Evolutionary conservation across 2,797 vertebrate species (phyloP).

Genomic region (Liasis olivaceus): DNA sequence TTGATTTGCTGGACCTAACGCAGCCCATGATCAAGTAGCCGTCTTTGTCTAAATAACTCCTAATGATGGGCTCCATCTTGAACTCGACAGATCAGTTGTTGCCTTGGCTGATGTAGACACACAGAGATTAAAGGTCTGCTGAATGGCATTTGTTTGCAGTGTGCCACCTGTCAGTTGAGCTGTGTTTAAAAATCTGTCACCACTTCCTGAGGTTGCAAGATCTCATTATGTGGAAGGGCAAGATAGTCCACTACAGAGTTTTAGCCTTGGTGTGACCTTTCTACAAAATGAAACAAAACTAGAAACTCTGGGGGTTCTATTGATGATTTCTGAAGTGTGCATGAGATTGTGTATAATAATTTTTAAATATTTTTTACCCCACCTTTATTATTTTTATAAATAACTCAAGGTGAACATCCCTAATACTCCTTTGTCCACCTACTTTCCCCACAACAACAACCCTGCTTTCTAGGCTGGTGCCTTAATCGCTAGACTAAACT

Average conservation of each 20-base stretch:
- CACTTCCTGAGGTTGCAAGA: constrained; percentile 11
- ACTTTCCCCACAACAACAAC: too few species aligned
- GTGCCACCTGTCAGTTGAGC: not conserved
- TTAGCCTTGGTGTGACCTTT: not conserved
- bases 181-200: constrained; percentile 24
- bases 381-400: too few species aligned
- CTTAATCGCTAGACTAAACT: too few species aligned
- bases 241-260: not conserved
- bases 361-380: too few species aligned
- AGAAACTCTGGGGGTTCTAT: not conserved
- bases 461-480: too few species aligned
- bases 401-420: too few species aligned
- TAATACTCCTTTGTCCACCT: too few species aligned
- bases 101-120: not conserved
- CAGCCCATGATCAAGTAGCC: not conserved
- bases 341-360: not conserved
- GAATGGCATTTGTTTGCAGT: not conserved
- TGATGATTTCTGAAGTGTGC: not conserved
- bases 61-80: not conserved
- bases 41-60: constrained; percentile 1
- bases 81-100: not conserved
- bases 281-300: not conserved
- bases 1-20: not conserved
- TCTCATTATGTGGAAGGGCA: constrained; percentile 23
- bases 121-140: not conserved